Percentiles rank a stretch among this genome's conserved stretches.
Conservation (phyloP, 1,140 invertebrate genomes). For the Leptinotarsa texana region DNA sequence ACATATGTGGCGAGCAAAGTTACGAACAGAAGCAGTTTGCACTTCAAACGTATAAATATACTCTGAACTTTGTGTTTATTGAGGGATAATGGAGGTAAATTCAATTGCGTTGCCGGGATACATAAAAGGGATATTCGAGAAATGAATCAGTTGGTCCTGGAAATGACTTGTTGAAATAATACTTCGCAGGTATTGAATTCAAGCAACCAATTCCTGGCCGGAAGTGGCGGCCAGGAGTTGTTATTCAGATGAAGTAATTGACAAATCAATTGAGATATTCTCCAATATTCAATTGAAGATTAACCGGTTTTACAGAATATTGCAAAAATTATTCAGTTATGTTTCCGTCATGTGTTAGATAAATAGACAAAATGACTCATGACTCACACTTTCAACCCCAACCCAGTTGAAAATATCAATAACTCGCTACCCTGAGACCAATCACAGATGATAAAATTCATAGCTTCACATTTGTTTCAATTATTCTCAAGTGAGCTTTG, state of each 20-base stretch:
- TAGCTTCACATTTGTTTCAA: no score
- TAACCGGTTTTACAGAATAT: neutral
- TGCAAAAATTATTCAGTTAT: neutral
- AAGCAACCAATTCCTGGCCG: no score
- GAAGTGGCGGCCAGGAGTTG: no score
- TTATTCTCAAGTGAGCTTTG: no score
- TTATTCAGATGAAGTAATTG: no score
- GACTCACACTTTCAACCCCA: no score
- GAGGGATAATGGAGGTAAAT: conserved; percentile 17
- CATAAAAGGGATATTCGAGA: neutral
- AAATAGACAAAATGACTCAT: neutral
- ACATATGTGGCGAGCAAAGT: conserved; percentile 26
- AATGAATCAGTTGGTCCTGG: neutral
- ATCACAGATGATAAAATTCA: no score
- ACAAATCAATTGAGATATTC: no score
- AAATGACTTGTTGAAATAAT: neutral
- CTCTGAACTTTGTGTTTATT: conserved; percentile 15
- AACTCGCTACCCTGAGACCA: no score
- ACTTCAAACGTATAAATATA: conserved; percentile 21
- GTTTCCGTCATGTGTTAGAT: neutral
- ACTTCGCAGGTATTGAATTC: neutral
- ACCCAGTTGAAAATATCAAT: no score
- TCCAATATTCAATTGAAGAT: neutral
- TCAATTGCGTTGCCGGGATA: conserved; percentile 6
- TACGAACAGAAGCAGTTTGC: conserved; percentile 15